Evolutionary conservation across 1,140 invertebrate species (phyloP), one percentile per base, ranked within the genome.

Genomic region (Nymphalis io): DNA sequence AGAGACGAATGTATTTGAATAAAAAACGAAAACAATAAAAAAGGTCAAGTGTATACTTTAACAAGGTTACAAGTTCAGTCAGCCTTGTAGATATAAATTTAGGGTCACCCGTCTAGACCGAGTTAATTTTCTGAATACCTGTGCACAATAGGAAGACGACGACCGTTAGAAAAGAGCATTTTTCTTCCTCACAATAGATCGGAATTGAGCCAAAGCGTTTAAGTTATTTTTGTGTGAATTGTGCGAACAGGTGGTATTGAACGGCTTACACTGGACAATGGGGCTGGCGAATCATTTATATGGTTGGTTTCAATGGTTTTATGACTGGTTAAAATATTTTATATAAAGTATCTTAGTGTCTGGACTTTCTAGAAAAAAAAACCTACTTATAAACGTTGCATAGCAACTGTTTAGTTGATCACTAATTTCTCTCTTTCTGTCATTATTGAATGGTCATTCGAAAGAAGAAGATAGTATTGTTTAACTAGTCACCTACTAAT

Each of bases 121-220:
- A 72, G 70, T 78, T 83, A 82, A 86, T 86, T 79, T 76, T 61
- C 73, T 53, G 69, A 82, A 85, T 87, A 83, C 82, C 81, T 82
- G 75, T 70, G 70, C 51, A 84, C 83, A 84, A 85, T 81, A 58
- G 76, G 38, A 66, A 42, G 58, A 58, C 44, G 15, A 13, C 13
- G 42, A 57, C 23, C 15, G 15, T 51, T 12, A 51, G 46, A 71
- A 66, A 53, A 76, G 55, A 48, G 72, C 74, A 78, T 79, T 83
- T 79, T 83, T 77, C 67, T 82, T 76, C 61, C 53, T 66, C 61
- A 76, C 76, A 80, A 80, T 73, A 59, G 73, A 33, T 48, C 65
- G 16, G 46, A 44, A 48, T 48, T 13, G 51, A 27, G 11, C 21
- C 12, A 46, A 23, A 53, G 60, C 60, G 21, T 62, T 51, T 62